Evolutionary conservation across 2,797 vertebrate genomes (phyloP).

Genomic region (Buphagus erythrorhynchus): DNA sequence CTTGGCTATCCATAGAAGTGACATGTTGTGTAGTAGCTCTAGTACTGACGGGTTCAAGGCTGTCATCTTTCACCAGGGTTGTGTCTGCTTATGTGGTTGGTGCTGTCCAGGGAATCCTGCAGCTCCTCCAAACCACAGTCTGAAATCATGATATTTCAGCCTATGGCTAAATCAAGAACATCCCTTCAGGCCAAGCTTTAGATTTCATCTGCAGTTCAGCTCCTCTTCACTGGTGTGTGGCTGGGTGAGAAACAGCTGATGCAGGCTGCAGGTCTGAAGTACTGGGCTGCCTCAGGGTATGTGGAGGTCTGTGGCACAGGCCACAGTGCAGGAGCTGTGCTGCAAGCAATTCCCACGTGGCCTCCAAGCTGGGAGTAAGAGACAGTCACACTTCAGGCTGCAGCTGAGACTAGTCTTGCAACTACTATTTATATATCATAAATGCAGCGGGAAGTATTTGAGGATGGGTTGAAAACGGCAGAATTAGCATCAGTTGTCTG

Average conservation of each 20-base stretch:
- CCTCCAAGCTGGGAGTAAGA: not conserved
- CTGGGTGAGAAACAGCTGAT: not conserved
- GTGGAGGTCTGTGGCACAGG: fast-evolving
- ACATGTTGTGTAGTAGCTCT: not conserved
- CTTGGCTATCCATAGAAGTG: not conserved
- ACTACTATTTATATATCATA: not conserved
- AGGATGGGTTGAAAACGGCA: not conserved
- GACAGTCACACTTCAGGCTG: not conserved
- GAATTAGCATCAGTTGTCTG: not conserved
- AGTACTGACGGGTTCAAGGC: not conserved
- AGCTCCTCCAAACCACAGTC: not conserved
- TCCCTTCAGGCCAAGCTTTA: not conserved
- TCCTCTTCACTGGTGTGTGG: not conserved
- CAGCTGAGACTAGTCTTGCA: not conserved
- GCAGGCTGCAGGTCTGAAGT: not conserved
- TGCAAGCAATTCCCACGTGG: not conserved
- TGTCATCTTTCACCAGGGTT: not conserved
- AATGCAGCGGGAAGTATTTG: not conserved
- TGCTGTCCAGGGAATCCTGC: not conserved
- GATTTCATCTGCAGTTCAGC: not conserved
- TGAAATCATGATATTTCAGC: not conserved
- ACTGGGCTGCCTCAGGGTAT: not conserved
- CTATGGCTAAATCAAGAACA: not conserved
- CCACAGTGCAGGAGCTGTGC: fast-evolving
- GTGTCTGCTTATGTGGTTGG: not conserved